Conservation (phyloP, 2,113 vertebrate species). For the Eptesicus fuscus region DNA sequence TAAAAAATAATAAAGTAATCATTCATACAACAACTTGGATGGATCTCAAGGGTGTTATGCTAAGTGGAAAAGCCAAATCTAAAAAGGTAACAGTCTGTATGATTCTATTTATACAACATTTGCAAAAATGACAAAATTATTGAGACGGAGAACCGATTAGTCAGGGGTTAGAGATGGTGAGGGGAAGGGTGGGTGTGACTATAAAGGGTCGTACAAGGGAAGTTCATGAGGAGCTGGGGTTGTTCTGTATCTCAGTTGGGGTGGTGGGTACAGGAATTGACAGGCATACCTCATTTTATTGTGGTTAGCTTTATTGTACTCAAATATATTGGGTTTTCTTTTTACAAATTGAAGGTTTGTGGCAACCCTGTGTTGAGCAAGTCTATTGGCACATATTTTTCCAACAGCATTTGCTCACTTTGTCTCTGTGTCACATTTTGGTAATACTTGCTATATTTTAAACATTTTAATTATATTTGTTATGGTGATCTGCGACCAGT, state of each 20-base stretch:
- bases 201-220: neutral
- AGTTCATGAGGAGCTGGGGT: neutral
- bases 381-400: neutral
- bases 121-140: neutral
- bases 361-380: neutral
- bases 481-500: neutral
- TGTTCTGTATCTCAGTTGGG: neutral
- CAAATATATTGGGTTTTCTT: neutral
- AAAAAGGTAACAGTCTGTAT: neutral
- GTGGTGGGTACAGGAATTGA: neutral
- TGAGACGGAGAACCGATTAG: neutral
- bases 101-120: neutral
- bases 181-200: fast-evolving
- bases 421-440: neutral
- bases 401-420: neutral
- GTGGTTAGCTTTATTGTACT: neutral
- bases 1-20: neutral
- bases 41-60: neutral
- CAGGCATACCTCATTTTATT: neutral
- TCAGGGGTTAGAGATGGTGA: neutral
- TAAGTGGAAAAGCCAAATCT: neutral
- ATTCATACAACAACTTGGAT: neutral
- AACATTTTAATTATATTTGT: neutral
- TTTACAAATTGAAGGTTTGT: neutral
- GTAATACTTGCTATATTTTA: neutral